phyloP scores from a whole-genome alignment of 2,797 vertebrate species.

The Trematomus bernacchii region DNA sequence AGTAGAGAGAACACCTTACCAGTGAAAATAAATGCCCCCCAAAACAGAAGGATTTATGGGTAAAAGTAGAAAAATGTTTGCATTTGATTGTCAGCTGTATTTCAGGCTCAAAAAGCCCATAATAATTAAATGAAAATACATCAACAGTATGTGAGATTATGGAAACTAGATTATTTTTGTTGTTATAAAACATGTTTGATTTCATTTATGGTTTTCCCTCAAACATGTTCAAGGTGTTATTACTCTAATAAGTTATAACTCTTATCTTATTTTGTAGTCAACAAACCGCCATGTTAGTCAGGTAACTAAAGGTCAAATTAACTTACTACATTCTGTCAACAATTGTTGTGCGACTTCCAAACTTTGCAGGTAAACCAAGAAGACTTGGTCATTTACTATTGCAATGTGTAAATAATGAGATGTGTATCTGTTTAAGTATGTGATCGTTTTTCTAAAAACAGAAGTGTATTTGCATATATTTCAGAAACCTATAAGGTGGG shows the following conservation, averaged over 20 bases:
- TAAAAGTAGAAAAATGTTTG: constrained; percentile 23
- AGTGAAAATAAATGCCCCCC: background rate
- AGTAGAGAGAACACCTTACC: background rate
- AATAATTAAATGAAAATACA: constrained; percentile 17
- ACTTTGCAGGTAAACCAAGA: constrained; percentile 18
- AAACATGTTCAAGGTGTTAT: background rate
- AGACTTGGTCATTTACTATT: constrained; percentile 3
- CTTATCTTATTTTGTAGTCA: background rate
- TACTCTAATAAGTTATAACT: constrained; percentile 8
- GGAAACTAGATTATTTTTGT: background rate
- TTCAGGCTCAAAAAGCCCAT: constrained; percentile 8
- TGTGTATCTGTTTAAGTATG: constrained; percentile 28
- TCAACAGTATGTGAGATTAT: background rate
- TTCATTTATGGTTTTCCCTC: constrained; percentile 6
- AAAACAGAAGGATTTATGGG: constrained; percentile 11
- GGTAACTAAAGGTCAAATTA: too few species aligned
- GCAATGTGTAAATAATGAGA: constrained; percentile 18
- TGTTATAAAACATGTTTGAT: background rate
- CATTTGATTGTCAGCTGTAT: constrained; percentile 70
- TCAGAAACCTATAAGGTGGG: constrained; percentile 29
- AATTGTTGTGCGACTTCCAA: background rate
- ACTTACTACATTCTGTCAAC: background rate
- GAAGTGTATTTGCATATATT: constrained; percentile 59
- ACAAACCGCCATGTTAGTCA: constrained; percentile 8
- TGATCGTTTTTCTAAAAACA: constrained; percentile 30